Percentiles rank a stretch among this genome's conserved stretches.
phyloP scores from a whole-genome alignment of 2,888 invertebrate species.

The Dicranocentrus wangi region DNA sequence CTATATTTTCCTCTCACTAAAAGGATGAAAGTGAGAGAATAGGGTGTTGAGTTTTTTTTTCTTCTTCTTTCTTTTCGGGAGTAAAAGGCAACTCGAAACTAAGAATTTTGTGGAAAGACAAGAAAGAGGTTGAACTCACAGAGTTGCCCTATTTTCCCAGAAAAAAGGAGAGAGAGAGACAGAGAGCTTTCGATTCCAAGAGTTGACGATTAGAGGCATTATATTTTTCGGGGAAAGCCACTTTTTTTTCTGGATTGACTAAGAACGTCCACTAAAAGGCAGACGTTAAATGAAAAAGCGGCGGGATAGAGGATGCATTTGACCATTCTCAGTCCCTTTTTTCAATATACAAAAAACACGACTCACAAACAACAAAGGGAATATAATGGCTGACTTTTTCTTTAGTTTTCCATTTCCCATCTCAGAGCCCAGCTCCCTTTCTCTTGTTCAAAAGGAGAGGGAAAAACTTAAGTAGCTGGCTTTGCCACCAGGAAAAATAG shows the following conservation, averaged over 20 bases:
- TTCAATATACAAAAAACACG: background rate
- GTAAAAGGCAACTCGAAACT: too few species aligned
- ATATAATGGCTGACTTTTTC: background rate
- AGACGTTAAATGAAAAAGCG: background rate
- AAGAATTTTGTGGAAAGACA: too few species aligned
- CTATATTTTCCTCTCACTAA: background rate
- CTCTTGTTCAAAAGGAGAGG: background rate
- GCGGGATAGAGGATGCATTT: background rate
- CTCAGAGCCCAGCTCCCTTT: background rate
- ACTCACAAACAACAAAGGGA: background rate
- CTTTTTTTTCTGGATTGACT: slow-evolving; percentile 68
- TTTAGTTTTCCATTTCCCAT: slow-evolving; percentile 12
- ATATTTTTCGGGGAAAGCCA: slow-evolving; percentile 70
- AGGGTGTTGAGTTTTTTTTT: too few species aligned
- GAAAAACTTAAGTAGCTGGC: slow-evolving; percentile 6
- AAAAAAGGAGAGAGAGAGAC: background rate
- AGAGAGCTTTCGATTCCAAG: slow-evolving; percentile 60
- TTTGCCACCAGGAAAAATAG: too few species aligned
- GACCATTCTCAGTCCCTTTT: background rate
- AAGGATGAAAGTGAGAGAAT: background rate
- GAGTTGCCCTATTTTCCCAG: background rate
- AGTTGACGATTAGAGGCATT: slow-evolving; percentile 70
- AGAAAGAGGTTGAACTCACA: background rate
- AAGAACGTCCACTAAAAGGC: slow-evolving; percentile 33
- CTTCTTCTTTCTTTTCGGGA: too few species aligned